phyloP scores from a whole-genome alignment of 2,113 vertebrate species.

The Apeltes quadracus region DNA sequence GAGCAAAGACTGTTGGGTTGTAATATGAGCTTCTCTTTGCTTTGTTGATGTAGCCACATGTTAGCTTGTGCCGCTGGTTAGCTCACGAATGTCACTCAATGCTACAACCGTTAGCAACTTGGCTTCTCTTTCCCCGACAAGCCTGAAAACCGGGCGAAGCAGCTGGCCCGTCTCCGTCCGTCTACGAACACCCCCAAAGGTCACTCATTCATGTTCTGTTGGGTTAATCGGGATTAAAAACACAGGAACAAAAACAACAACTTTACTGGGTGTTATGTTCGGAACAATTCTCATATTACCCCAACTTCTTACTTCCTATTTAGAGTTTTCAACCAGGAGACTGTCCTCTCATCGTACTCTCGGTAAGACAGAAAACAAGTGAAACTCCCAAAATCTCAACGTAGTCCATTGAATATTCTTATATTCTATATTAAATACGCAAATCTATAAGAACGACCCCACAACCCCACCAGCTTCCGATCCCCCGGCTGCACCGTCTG shows the following conservation, averaged over 20 bases:
- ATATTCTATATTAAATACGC: background rate
- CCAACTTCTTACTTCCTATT: background rate
- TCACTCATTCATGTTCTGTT: background rate
- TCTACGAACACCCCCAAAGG: background rate
- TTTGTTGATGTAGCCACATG: background rate
- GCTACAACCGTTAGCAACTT: background rate
- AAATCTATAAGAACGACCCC: slow-evolving; percentile 9
- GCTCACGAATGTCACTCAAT: background rate
- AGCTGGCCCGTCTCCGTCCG: background rate
- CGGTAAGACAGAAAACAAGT: background rate
- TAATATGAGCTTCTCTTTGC: background rate
- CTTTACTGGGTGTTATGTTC: background rate
- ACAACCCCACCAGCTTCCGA: slow-evolving; percentile 10
- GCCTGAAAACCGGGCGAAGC: background rate
- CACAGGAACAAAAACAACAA: background rate
- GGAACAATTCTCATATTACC: no score
- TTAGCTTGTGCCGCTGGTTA: background rate
- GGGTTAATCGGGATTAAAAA: background rate
- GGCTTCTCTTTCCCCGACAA: background rate
- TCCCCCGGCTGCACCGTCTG: slow-evolving; percentile 32
- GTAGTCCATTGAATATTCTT: background rate
- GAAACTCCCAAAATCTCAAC: background rate
- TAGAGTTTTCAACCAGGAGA: background rate
- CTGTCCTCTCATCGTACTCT: background rate
- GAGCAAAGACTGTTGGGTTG: background rate